Conservation (phyloP, 2,113 vertebrate genomes). For the Stigmatopora argus region DNA sequence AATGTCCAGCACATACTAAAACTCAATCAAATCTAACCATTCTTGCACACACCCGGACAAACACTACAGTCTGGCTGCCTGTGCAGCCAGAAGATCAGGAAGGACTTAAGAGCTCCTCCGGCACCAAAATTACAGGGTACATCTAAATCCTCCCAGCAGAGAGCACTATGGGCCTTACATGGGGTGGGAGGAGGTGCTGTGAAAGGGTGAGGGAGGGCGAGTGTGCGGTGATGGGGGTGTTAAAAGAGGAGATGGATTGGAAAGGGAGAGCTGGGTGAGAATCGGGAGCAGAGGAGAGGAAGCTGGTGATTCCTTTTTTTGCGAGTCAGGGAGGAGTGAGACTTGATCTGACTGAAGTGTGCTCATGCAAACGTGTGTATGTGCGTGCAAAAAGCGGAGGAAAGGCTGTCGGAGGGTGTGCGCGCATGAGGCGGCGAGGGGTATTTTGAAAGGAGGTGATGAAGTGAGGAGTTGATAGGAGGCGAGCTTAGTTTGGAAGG, state of each 20-base stretch:
- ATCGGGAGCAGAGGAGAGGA: slow-evolving; percentile 31
- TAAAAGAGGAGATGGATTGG: slow-evolving; percentile 29
- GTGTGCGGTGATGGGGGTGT: slow-evolving; percentile 14
- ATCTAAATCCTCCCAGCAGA: slow-evolving; percentile 68
- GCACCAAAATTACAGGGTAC: slow-evolving; percentile 68
- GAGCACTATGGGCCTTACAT: slow-evolving; percentile 57
- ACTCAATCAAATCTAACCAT: slow-evolving; percentile 4
- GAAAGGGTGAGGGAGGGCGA: slow-evolving; percentile 20
- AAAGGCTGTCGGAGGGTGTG: slow-evolving; percentile 6
- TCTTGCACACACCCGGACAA: slow-evolving; percentile 16
- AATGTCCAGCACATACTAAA: slow-evolving; percentile 29
- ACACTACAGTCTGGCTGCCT: slow-evolving; percentile 28
- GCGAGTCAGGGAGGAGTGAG: slow-evolving; percentile 47
- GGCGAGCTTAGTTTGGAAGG: slow-evolving; percentile 44
- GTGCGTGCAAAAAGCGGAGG: slow-evolving; percentile 3
- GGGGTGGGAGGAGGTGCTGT: slow-evolving; percentile 21
- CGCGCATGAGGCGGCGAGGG: slow-evolving; percentile 31
- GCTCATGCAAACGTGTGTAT: slow-evolving; percentile 10
- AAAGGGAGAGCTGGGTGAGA: slow-evolving; percentile 32
- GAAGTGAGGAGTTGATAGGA: slow-evolving; percentile 59
- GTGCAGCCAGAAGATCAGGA: slow-evolving; percentile 60
- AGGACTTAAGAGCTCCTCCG: slow-evolving; percentile 61
- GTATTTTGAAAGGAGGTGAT: slow-evolving; percentile 61
- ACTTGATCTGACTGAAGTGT: slow-evolving; percentile 60
- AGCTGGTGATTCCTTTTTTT: slow-evolving; percentile 48